Percentiles rank a stretch among this genome's conserved stretches.
These are phyloP conservation scores for Sander vitreus DNA, from an alignment of 2,113 vertebrate species.

Conservation along the genomic window DNA sequence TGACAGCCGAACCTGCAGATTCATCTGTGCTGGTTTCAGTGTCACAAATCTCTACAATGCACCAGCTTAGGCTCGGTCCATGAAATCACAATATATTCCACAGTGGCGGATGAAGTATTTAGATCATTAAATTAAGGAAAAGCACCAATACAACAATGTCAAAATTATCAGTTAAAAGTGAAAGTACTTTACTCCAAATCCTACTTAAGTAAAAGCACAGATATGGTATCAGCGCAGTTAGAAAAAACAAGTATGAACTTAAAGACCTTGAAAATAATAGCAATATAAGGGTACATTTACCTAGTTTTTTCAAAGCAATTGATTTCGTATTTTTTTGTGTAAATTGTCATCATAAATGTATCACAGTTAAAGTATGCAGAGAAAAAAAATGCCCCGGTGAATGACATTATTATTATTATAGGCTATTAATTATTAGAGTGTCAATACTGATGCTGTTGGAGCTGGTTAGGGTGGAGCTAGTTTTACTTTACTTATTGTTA, in stretches of 20 bases:
- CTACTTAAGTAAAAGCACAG: neutral
- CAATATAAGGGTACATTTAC: neutral
- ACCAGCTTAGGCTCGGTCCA: neutral
- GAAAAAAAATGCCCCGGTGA: neutral
- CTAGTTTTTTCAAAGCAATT: neutral
- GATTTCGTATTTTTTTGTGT: too few species aligned
- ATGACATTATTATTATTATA: neutral
- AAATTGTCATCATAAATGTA: too few species aligned
- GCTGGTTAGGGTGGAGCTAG: neutral
- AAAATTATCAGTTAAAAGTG: neutral
- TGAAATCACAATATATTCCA: conserved; percentile 11
- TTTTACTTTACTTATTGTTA: neutral
- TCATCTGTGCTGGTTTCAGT: conserved; percentile 43
- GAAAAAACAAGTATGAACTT: neutral
- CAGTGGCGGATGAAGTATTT: neutral
- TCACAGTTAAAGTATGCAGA: conserved; percentile 4
- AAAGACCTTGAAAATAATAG: neutral
- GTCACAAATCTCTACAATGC: conserved; percentile 29
- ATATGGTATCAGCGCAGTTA: neutral
- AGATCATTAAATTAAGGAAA: neutral
- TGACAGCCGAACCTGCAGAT: conserved; percentile 67
- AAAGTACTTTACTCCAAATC: neutral
- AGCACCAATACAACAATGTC: neutral
- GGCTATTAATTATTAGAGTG: too few species aligned
- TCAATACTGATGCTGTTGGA: neutral